These are phyloP conservation scores for Epinephelus coioides DNA, from an alignment of 2,797 vertebrate species.

Conservation along the genomic window DNA sequence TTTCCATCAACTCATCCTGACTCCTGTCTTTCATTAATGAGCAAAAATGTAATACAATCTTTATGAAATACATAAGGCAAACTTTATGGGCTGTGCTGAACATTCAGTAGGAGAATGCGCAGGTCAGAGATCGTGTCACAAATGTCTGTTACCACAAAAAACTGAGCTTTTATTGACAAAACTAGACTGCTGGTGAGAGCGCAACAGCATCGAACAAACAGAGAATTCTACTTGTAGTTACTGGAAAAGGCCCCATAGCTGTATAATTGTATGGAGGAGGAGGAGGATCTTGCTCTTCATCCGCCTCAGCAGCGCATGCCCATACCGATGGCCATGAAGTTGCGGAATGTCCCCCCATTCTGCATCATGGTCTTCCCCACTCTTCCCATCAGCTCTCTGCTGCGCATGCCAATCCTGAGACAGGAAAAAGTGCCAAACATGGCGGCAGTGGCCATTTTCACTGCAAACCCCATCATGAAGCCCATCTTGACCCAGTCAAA, in stretches of 20 bases:
- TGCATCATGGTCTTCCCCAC: slow-evolving; percentile 99
- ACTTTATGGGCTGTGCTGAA: no score
- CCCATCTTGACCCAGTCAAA: slow-evolving; percentile 98
- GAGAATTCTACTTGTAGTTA: not conserved
- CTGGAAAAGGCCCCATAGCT: slow-evolving; percentile 66
- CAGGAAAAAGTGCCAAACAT: slow-evolving; percentile 98
- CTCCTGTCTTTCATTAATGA: no score
- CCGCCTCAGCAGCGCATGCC: slow-evolving; percentile 93
- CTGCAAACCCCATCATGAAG: slow-evolving; percentile 98
- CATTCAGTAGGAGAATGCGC: no score
- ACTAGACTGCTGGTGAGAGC: slow-evolving; percentile 25
- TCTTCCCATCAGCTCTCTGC: slow-evolving; percentile 96
- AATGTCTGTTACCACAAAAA: no score
- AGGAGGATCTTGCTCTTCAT: slow-evolving; percentile 7
- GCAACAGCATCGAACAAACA: slow-evolving; percentile 18
- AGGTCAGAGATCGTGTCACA: no score
- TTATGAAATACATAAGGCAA: no score
- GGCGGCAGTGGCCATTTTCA: slow-evolving; percentile 97
- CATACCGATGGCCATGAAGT: slow-evolving; percentile 99
- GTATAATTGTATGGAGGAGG: not conserved
- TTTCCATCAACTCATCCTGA: no score
- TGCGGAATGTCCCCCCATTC: slow-evolving; percentile 97
- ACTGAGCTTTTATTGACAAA: no score
- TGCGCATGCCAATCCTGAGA: slow-evolving; percentile 97
- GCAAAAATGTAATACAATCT: no score